Evolutionary conservation across 2,113 vertebrate genomes (phyloP).

Genomic region (Muscicapa adusta): DNA sequence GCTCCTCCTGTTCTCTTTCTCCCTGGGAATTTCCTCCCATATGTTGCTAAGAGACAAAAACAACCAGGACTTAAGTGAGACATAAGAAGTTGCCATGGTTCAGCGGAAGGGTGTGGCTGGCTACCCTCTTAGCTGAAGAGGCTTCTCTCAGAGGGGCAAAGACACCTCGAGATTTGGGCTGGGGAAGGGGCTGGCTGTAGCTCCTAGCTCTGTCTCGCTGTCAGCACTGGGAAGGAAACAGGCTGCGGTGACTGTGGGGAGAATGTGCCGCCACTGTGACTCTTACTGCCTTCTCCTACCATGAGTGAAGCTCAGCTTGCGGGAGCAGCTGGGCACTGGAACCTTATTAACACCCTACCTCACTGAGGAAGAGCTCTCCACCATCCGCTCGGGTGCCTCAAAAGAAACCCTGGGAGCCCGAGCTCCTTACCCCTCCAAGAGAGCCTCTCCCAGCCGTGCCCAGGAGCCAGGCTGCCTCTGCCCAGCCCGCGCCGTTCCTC

Average conservation of each 20-base stretch:
- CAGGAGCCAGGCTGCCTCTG: rapidly evolving
- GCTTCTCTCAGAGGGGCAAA: neutral
- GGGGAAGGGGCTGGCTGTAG: rapidly evolving
- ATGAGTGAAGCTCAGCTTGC: neutral
- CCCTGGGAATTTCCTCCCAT: neutral
- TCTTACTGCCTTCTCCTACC: neutral
- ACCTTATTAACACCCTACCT: neutral
- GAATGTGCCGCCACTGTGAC: rapidly evolving
- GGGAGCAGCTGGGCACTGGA: rapidly evolving
- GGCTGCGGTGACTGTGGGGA: neutral
- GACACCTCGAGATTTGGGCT: rapidly evolving
- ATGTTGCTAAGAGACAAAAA: neutral
- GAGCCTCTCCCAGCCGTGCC: rapidly evolving
- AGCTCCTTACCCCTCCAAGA: neutral
- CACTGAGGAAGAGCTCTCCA: neutral
- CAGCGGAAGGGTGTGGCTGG: neutral
- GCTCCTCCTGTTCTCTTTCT: neutral
- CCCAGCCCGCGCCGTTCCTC: rapidly evolving
- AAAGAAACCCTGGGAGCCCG: rapidly evolving
- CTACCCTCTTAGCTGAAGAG: neutral
- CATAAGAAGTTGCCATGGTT: neutral
- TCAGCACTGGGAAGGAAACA: rapidly evolving
- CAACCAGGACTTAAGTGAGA: rapidly evolving
- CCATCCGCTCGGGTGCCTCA: rapidly evolving
- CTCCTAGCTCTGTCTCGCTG: neutral